A percentile compares a stretch with the other conserved stretches of the same genome.
These are phyloP conservation scores for Sepioteuthis lessoniana DNA, from an alignment of 2,888 invertebrate species.

Conservation along the genomic window DNA sequence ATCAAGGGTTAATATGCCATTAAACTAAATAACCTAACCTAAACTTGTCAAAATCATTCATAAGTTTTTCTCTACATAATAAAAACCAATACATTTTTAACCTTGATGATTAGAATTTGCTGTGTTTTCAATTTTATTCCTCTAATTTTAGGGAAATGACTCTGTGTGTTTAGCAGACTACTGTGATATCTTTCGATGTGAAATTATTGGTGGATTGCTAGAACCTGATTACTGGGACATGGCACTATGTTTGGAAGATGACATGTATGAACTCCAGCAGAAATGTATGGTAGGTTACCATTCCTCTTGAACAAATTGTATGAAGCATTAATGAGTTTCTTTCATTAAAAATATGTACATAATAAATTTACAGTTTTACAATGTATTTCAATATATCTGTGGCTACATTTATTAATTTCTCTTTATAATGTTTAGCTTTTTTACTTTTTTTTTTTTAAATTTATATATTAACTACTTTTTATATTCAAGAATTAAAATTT, in stretches of 20 bases:
- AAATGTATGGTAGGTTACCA: constrained; percentile 66
- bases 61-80: too few species aligned
- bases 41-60: too few species aligned
- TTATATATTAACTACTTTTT: not conserved
- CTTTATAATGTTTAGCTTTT: too few species aligned
- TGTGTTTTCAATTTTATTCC: not conserved
- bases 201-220: constrained; percentile 78
- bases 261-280: constrained; percentile 66
- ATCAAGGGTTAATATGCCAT: too few species aligned
- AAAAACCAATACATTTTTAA: too few species aligned
- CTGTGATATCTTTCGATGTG: constrained; percentile 96
- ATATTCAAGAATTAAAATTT: not conserved
- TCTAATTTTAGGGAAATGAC: constrained; percentile 84
- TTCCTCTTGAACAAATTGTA: not conserved
- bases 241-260: constrained; percentile 72
- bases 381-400: too few species aligned
- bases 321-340: not conserved
- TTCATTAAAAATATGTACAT: too few species aligned
- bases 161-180: constrained; percentile 93
- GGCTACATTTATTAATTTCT: too few species aligned
- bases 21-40: too few species aligned
- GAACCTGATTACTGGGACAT: constrained; percentile 68
- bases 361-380: not conserved
- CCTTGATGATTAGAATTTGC: not conserved
- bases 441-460: too few species aligned